Conservation (phyloP, 1,140 invertebrate genomes). For the Steinernema feltiae region DNA sequence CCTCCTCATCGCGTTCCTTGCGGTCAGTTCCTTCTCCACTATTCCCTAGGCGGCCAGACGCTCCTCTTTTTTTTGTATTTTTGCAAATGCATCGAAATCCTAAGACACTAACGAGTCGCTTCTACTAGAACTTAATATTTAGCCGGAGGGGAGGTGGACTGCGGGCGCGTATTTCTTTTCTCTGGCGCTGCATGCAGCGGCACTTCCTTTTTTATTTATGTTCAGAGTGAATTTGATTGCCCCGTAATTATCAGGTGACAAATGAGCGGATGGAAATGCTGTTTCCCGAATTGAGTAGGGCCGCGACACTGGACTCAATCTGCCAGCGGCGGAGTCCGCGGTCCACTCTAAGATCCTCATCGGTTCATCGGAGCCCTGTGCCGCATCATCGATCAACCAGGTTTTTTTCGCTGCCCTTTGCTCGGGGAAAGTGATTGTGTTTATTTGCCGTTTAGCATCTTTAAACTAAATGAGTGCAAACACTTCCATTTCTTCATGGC, state of each 20-base stretch:
- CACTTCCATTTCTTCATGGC: constrained; percentile 39
- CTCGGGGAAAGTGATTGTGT: constrained; percentile 13
- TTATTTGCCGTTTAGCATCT: neutral
- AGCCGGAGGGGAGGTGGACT: too few species aligned
- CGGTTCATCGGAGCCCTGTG: neutral
- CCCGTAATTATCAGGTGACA: constrained; percentile 5
- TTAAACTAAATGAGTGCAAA: constrained; percentile 25
- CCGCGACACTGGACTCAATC: constrained; percentile 3
- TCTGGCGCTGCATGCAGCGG: too few species aligned
- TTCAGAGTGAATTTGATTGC: neutral
- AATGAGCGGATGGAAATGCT: neutral
- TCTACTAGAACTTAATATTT: too few species aligned
- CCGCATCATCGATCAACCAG: constrained; percentile 2
- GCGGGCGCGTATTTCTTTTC: too few species aligned
- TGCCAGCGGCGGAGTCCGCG: neutral
- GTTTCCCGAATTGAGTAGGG: neutral
- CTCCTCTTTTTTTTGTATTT: too few species aligned
- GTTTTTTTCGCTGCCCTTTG: constrained; percentile 17
- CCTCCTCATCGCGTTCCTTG: too few species aligned
- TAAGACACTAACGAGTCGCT: too few species aligned
- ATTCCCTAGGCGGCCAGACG: too few species aligned
- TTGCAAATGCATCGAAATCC: too few species aligned
- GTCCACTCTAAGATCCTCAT: constrained; percentile 20
- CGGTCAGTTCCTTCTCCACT: too few species aligned
- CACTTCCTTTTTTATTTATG: too few species aligned